Conservation (phyloP, 2,797 vertebrate genomes). For the Loris lydekkerianus region DNA sequence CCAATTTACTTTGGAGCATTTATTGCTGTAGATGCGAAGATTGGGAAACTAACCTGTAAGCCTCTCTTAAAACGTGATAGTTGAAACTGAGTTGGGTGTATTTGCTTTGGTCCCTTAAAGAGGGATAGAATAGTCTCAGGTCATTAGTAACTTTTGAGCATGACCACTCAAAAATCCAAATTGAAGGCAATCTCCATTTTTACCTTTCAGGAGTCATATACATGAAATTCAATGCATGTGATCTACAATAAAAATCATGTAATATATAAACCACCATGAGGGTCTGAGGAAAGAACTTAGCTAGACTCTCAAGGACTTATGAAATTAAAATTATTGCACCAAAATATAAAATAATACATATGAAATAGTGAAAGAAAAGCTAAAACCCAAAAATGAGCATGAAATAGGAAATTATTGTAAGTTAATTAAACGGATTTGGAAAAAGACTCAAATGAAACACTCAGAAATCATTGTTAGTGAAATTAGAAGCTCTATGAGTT, state of each 20-base stretch:
- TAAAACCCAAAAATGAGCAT: background rate
- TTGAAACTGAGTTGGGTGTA: background rate
- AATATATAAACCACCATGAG: background rate
- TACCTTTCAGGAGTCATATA: background rate
- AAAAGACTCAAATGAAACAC: background rate
- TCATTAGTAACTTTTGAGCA: background rate
- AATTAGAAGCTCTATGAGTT: background rate
- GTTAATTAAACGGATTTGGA: background rate
- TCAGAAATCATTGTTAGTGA: background rate
- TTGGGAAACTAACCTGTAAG: background rate
- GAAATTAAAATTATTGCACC: background rate
- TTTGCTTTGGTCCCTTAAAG: background rate
- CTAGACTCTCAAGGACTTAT: background rate
- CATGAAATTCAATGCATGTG: constrained; percentile 21
- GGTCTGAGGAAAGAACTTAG: background rate
- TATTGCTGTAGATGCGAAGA: background rate
- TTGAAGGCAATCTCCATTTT: background rate
- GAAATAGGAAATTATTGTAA: background rate
- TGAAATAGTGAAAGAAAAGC: background rate
- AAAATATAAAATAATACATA: background rate
- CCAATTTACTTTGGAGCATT: background rate
- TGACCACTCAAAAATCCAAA: background rate
- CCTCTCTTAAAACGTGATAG: background rate
- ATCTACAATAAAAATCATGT: background rate
- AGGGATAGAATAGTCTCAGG: background rate